A percentile compares a stretch with the other conserved stretches of the same genome.
These are phyloP conservation scores for Esox niger DNA, from an alignment of 2,113 vertebrate genomes.

Conservation along the genomic window DNA sequence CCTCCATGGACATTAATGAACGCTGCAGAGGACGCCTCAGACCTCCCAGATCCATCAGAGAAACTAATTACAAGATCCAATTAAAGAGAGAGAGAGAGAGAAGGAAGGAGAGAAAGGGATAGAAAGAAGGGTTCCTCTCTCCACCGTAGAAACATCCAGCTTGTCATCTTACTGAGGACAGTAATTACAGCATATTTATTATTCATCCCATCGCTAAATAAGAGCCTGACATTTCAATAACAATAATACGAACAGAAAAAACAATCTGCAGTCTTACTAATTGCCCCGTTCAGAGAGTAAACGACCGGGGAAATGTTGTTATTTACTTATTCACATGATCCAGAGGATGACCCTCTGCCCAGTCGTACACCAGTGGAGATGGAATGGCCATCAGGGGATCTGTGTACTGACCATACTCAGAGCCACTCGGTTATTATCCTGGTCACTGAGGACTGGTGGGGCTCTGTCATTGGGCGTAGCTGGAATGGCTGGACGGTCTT, in stretches of 20 bases:
- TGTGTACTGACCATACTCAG: conserved; percentile 44
- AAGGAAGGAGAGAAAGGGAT: conserved; percentile 2
- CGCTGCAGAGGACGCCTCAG: conserved; percentile 82
- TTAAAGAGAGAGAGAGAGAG: conserved; percentile 84
- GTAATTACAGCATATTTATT: conserved; percentile 99
- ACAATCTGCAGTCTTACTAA: conserved; percentile 75
- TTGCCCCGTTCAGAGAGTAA: conserved; percentile 73
- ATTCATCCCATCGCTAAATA: conserved; percentile 98
- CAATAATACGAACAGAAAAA: conserved; percentile 75
- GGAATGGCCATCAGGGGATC: conserved; percentile 39
- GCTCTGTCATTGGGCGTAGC: conserved; percentile 36
- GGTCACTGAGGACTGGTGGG: too few relatives aligned
- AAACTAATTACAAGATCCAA: conserved; percentile 99
- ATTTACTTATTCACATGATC: conserved; percentile 72
- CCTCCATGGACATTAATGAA: conserved; percentile 69
- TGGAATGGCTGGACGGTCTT: conserved; percentile 23
- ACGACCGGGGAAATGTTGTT: conserved; percentile 67
- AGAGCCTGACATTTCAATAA: conserved; percentile 95
- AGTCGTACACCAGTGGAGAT: neutral
- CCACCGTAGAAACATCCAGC: conserved; percentile 89
- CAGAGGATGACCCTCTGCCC: conserved; percentile 31
- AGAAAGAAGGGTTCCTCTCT: conserved; percentile 57
- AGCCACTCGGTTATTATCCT: too few relatives aligned
- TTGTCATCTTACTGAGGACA: conserved; percentile 89
- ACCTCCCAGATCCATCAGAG: conserved; percentile 92